Conservation (phyloP, 92 coral and sea anemone genomes). For the Montipora capitata region DNA sequence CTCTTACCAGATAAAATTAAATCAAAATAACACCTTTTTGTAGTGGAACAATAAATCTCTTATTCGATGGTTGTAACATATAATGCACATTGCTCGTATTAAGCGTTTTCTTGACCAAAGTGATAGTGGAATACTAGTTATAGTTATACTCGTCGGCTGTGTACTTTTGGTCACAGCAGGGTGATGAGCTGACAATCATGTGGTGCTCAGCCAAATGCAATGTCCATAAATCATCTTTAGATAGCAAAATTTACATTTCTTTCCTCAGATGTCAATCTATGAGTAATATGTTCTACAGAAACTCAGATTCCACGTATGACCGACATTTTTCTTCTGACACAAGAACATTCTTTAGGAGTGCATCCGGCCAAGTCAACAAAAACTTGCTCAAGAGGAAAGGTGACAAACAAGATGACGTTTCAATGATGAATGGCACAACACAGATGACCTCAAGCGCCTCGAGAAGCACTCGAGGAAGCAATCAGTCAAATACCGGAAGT, state of each 20-base stretch:
- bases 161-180: too few relatives aligned
- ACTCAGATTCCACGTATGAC: conserved; percentile 8
- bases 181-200: too few relatives aligned
- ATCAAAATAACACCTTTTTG: too few relatives aligned
- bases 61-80: too few relatives aligned
- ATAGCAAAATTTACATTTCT: not conserved
- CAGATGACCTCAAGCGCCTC: not conserved
- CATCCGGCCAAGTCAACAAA: not conserved
- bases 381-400: conserved; percentile 8
- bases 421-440: conserved; percentile 12
- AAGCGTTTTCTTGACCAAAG: too few relatives aligned
- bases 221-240: too few relatives aligned
- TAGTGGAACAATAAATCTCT: too few relatives aligned
- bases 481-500: conserved; percentile 11
- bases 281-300: not conserved
- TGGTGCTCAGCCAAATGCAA: too few relatives aligned
- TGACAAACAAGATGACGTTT: conserved; percentile 7
- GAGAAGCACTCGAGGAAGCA: conserved; percentile 12
- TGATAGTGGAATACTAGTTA: too few relatives aligned
- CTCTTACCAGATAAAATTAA: too few relatives aligned
- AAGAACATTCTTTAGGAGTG: conserved; percentile 14
- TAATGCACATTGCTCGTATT: too few relatives aligned
- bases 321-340: conserved; percentile 19
- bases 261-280: conserved; percentile 36
- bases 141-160: too few relatives aligned